phyloP scores from a whole-genome alignment of 1,140 invertebrate genomes.

The Portunus trituberculatus region DNA sequence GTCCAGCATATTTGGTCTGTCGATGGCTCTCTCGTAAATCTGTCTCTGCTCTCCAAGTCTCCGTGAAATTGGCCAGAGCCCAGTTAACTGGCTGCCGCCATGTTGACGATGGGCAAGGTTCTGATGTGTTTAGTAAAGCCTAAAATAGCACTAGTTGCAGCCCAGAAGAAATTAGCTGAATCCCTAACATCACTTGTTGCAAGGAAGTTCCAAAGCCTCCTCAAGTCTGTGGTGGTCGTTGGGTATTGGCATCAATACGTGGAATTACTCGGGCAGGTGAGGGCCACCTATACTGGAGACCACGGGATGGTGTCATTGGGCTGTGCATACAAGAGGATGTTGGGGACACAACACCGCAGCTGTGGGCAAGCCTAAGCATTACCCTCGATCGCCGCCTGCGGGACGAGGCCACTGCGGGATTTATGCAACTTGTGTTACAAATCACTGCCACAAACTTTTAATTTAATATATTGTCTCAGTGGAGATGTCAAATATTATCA shows the following conservation, averaged over 20 bases:
- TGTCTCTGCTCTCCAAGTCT: slow-evolving; percentile 32
- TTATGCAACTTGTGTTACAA: slow-evolving; percentile 76
- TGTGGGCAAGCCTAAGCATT: slow-evolving; percentile 8
- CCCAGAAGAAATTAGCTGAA: slow-evolving; percentile 69
- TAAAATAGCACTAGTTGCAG: slow-evolving; percentile 57
- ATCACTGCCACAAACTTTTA: slow-evolving; percentile 75
- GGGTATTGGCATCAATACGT: neutral
- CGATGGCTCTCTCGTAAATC: slow-evolving; percentile 48
- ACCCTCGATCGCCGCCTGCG: slow-evolving; percentile 51
- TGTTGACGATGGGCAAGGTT: slow-evolving; percentile 35
- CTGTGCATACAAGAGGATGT: neutral
- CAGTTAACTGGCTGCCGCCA: slow-evolving; percentile 36
- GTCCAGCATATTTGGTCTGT: slow-evolving; percentile 32
- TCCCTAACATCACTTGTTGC: slow-evolving; percentile 58
- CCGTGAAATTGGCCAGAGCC: slow-evolving; percentile 23
- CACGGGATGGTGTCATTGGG: neutral
- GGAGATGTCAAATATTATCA: slow-evolving; percentile 70
- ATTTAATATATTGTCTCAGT: slow-evolving; percentile 66
- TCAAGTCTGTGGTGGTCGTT: neutral
- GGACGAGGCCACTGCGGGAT: slow-evolving; percentile 66
- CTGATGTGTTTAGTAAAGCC: slow-evolving; percentile 35
- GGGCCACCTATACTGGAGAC: neutral
- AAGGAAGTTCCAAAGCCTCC: slow-evolving; percentile 48
- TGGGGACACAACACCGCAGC: slow-evolving; percentile 32
- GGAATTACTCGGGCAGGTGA: slow-evolving; percentile 31